Base-by-base conservation (phyloP, 2,113 vertebrate genomes). In the Ardeotis arabs region DNA sequence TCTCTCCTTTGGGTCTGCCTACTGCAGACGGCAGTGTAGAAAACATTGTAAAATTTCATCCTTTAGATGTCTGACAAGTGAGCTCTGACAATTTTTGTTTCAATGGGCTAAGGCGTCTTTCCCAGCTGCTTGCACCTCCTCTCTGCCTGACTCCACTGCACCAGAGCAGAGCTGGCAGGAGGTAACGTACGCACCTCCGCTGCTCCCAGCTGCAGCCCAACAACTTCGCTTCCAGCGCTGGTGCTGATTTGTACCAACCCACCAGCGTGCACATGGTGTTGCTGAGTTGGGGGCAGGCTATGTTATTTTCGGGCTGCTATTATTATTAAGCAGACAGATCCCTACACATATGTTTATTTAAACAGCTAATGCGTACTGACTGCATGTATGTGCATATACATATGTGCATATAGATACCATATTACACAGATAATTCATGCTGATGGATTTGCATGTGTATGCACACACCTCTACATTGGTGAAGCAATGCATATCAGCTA, bases 161-260 rank as follows among this genome's bases (percentile, higher is more conserved):
- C 2, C 2, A 6, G 0, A 0, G 76, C 72, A 84, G 72, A 79
- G 55, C 70, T 52, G 75, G 79, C 35, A 31, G 55, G 60, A 67
- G 47, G 18, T 9, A 50, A 56, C 4, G 4, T 13, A 44, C 1
- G 4, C 72, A 60, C 14, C 28, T 62, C 63, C 1, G 1, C 58
- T 9, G 58, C 64, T 73, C 28, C 58, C 79, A 52, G 33, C 29
- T 33, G 10, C 41, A 35, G 73, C 39, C 45, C 67, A 9, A 2
- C 1, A 0, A n/a, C 70, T 39, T 45, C 4, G 2, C 59, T 52
- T n/a, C 39, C 49, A 52, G 3, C 0, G 0, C 25, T 4, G 11
- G 18, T 21, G 22, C 28, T 24, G 14, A 6, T 82, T 24, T 33
- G 59, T 25, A 53, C 37, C 12, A 3, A 69, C 33, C 13, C 50